These are phyloP conservation scores for Anhinga anhinga DNA, from an alignment of 2,113 vertebrate genomes.

Conservation along the genomic window DNA sequence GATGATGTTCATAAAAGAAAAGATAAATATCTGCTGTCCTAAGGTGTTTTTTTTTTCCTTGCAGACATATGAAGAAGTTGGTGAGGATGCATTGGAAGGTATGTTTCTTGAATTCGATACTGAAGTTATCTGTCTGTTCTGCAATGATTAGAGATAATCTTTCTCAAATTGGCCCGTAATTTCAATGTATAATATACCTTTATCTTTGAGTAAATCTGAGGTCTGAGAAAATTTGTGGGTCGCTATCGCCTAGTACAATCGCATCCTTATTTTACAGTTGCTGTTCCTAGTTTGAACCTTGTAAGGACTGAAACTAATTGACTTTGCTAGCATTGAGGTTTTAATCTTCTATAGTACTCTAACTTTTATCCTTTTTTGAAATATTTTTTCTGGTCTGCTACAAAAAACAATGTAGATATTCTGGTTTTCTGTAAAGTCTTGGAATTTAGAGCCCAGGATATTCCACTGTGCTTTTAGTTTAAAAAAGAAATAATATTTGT, in stretches of 20 bases:
- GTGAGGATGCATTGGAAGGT: conserved; percentile 90
- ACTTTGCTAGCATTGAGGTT: neutral
- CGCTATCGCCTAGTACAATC: neutral
- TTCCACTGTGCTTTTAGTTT: neutral
- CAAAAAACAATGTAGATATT: neutral
- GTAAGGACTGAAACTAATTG: neutral
- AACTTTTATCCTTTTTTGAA: neutral
- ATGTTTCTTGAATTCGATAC: neutral
- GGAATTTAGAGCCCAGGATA: neutral
- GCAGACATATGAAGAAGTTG: conserved; percentile 82
- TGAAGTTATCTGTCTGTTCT: neutral
- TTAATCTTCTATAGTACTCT: neutral
- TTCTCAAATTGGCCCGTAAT: neutral
- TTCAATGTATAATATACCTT: neutral
- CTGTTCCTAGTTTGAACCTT: neutral
- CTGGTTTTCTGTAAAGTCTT: neutral
- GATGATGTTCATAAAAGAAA: neutral
- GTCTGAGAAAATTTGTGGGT: neutral
- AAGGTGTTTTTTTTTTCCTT: neutral
- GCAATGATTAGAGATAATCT: neutral
- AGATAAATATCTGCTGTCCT: neutral
- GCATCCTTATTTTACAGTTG: neutral
- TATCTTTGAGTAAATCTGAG: neutral
- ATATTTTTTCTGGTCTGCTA: neutral
- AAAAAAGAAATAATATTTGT: neutral